These are phyloP conservation scores for Paramisgurnus dabryanus DNA, from an alignment of 2,113 vertebrate genomes.

Conservation along the genomic window DNA sequence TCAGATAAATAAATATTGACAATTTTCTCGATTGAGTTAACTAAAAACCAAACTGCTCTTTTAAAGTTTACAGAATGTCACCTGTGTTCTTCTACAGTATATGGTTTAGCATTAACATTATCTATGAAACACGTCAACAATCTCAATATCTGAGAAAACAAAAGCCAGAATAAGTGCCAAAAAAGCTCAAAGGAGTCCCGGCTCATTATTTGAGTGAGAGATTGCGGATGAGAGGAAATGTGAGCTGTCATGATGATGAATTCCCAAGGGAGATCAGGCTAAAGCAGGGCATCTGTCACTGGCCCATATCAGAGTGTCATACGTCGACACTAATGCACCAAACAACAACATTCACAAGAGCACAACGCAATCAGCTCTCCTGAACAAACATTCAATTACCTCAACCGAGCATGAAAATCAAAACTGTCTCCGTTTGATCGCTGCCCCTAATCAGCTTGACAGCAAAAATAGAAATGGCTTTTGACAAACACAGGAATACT, in stretches of 20 bases:
- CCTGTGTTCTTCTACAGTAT: not conserved
- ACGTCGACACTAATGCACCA: conserved; percentile 46
- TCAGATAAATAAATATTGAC: too few species aligned
- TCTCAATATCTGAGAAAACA: not conserved
- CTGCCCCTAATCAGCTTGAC: conserved; percentile 53
- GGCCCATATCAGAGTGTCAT: conserved; percentile 49
- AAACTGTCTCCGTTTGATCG: conserved; percentile 53
- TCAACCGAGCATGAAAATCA: conserved; percentile 53
- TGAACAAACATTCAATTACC: conserved; percentile 68
- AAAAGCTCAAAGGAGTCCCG: conserved; percentile 35
- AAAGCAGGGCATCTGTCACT: conserved; percentile 54
- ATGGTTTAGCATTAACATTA: not conserved
- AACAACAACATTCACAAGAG: conserved; percentile 51
- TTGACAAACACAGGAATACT: conserved; percentile 61
- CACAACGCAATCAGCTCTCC: conserved; percentile 63
- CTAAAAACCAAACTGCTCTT: not conserved
- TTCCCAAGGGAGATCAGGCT: conserved; percentile 35
- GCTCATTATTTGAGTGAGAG: conserved; percentile 39
- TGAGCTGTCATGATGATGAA: conserved; percentile 47
- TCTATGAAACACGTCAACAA: not conserved
- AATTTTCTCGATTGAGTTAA: too few species aligned
- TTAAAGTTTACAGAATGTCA: not conserved
- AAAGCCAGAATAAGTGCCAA: conserved; percentile 25
- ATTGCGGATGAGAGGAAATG: conserved; percentile 47
- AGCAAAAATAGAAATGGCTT: conserved; percentile 41